Evolutionary conservation across 2,113 vertebrate genomes (phyloP).

Genomic region (Coturnix japonica): DNA sequence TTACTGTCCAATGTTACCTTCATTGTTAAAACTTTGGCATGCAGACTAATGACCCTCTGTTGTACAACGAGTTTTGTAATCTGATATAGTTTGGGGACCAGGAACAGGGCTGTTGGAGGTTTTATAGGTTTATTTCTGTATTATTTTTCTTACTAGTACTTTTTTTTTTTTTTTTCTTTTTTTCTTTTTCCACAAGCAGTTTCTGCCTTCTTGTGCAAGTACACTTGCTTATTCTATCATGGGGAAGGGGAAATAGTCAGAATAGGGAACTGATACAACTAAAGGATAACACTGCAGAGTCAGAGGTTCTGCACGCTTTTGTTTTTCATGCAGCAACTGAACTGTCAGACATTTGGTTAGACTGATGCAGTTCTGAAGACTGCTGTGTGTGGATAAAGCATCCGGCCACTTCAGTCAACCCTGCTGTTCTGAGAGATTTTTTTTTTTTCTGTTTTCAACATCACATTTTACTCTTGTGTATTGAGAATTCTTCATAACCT

Average conservation of each 20-base stretch:
- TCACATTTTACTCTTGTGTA: background rate
- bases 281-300: rapidly evolving
- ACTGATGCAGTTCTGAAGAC: background rate
- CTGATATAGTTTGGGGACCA: background rate
- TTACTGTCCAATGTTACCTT: background rate
- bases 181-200: background rate
- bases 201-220: background rate
- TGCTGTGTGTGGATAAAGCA: background rate
- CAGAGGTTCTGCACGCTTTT: background rate
- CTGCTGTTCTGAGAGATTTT: background rate
- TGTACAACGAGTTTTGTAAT: background rate
- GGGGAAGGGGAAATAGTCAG: background rate
- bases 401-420: background rate
- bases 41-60: background rate
- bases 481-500: background rate
- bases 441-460: background rate
- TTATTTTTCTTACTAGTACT: background rate
- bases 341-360: background rate
- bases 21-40: background rate
- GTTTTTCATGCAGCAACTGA: background rate
- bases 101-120: background rate
- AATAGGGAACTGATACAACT: background rate
- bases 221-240: background rate
- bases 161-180: background rate
- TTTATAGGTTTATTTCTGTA: background rate